These are phyloP conservation scores for Haliaeetus leucogaster DNA, from an alignment of 2,113 vertebrate species.

Conservation along the genomic window DNA sequence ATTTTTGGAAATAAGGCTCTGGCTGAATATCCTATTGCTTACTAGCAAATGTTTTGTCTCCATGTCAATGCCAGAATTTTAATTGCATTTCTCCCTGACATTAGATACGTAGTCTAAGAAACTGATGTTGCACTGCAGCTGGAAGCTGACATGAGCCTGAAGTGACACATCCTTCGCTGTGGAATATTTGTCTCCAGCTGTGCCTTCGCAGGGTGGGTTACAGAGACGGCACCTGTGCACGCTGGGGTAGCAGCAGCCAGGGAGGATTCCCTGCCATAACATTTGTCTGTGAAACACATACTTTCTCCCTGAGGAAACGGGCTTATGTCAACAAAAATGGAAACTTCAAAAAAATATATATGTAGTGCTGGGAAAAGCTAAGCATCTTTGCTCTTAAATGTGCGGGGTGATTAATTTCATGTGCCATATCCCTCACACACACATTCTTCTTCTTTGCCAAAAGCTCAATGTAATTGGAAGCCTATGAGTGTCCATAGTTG, in stretches of 20 bases:
- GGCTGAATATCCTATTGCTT: background rate
- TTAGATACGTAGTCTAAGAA: background rate
- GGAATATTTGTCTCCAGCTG: slow-evolving; percentile 47
- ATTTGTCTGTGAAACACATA: slow-evolving; percentile 16
- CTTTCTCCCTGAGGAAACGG: slow-evolving; percentile 18
- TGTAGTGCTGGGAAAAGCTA: background rate
- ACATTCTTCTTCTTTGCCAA: slow-evolving; percentile 32
- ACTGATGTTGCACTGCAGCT: slow-evolving; percentile 11
- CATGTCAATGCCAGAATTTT: background rate
- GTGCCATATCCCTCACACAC: slow-evolving; percentile 7
- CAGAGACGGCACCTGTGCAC: background rate
- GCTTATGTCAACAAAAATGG: slow-evolving; percentile 42
- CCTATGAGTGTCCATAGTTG: background rate
- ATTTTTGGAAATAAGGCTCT: background rate
- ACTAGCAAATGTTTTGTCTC: slow-evolving; percentile 9
- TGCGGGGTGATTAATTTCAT: slow-evolving; percentile 26
- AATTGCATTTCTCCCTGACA: slow-evolving; percentile 10
- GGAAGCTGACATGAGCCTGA: background rate
- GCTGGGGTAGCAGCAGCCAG: background rate
- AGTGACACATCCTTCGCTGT: background rate
- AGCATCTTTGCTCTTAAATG: slow-evolving; percentile 2
- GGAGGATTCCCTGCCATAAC: slow-evolving; percentile 40
- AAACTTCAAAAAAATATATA: background rate
- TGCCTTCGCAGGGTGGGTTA: background rate
- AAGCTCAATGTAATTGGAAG: slow-evolving; percentile 30